A percentile compares a stretch with the other conserved stretches of the same genome.
These are phyloP conservation scores for Bagarius yarrelli DNA, from an alignment of 2,113 vertebrate genomes.

Conservation along the genomic window DNA sequence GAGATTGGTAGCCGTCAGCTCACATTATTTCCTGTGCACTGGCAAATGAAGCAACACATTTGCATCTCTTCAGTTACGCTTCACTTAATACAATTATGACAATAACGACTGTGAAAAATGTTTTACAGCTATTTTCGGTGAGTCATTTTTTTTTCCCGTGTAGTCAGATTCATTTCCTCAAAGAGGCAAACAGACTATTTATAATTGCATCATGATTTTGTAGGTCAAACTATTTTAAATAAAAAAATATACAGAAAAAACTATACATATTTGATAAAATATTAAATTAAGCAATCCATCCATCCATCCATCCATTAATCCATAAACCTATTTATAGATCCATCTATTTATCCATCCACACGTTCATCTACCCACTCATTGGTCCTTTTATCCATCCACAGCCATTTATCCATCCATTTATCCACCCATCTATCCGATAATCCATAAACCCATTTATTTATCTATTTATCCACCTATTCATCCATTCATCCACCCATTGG, in stretches of 20 bases:
- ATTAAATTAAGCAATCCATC: too few species aligned
- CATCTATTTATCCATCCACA: background rate
- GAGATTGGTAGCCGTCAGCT: background rate
- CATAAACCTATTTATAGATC: background rate
- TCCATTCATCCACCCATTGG: background rate
- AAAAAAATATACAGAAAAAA: background rate
- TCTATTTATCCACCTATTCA: background rate
- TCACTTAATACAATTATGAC: conserved; percentile 1
- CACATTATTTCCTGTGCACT: background rate
- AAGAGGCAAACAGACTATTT: background rate
- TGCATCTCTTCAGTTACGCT: conserved; percentile 22
- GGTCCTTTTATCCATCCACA: too few species aligned
- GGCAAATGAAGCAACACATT: background rate
- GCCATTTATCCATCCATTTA: too few species aligned
- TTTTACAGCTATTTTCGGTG: background rate
- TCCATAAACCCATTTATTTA: too few species aligned
- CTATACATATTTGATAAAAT: background rate
- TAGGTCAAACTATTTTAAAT: conserved; percentile 4
- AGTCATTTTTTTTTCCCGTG: background rate
- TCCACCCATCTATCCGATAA: too few species aligned
- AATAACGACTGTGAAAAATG: conserved; percentile 3
- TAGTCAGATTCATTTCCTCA: background rate
- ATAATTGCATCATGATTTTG: conserved; percentile 9
- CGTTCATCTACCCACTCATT: background rate
- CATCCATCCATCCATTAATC: too few species aligned